phyloP scores from a whole-genome alignment of 1,140 invertebrate species.

The Drosophila ercepeae region DNA sequence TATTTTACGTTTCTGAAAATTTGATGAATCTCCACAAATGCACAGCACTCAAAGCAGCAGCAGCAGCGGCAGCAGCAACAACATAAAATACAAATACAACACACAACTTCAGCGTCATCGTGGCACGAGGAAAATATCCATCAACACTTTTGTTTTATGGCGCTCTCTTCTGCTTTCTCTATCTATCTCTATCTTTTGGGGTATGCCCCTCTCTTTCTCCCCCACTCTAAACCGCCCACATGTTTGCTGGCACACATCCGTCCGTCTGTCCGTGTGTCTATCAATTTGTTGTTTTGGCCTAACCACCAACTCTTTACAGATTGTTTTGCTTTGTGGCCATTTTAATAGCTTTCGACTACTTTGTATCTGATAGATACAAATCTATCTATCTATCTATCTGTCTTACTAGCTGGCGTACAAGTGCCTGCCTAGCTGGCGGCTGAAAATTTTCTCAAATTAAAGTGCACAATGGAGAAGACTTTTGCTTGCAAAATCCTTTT shows the following conservation, averaged over 20 bases:
- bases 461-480: slow-evolving; percentile 36
- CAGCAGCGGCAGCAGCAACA: slow-evolving; percentile 40
- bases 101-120: slow-evolving; percentile 67
- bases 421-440: slow-evolving; percentile 35
- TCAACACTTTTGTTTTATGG: slow-evolving; percentile 79
- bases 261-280: slow-evolving; percentile 43
- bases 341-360: slow-evolving; percentile 74
- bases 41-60: slow-evolving; percentile 57
- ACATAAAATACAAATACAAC: slow-evolving; percentile 1
- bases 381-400: slow-evolving; percentile 21
- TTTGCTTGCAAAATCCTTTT: background rate
- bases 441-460: slow-evolving; percentile 65
- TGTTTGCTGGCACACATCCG: slow-evolving; percentile 72
- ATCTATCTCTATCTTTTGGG: background rate
- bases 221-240: slow-evolving; percentile 17
- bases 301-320: slow-evolving; percentile 60
- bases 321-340: slow-evolving; percentile 74
- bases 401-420: background rate
- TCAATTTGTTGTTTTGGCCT: slow-evolving; percentile 73
- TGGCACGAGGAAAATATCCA: slow-evolving; percentile 76
- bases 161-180: slow-evolving; percentile 24
- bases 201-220: background rate
- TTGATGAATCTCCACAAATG: slow-evolving; percentile 80
- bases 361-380: slow-evolving; percentile 74
- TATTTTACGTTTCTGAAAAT: slow-evolving; percentile 81